Base-by-base conservation (phyloP, 2,113 vertebrate genomes). In the Phycodurus eques region DNA sequence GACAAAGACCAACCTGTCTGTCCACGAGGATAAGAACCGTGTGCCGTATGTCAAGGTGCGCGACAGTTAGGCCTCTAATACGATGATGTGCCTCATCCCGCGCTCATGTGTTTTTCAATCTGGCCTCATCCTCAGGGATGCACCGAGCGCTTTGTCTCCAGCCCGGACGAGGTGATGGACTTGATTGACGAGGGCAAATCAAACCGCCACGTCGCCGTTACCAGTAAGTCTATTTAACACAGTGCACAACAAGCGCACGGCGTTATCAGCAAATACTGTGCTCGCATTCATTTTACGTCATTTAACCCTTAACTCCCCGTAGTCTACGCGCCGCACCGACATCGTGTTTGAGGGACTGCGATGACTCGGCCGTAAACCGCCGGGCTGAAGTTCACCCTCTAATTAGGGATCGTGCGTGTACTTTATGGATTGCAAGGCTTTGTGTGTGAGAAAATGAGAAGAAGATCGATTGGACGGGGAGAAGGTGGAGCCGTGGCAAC, bases 91-190 rank as follows among this genome's bases (percentile, higher is more conserved):
- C 44, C 6, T 68, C 17, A 19, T 51, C 17, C 17, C 5, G 14
- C 31, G 13, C 8, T 54, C 6, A 9, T 53, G 19, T 27, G 27
- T 27, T 27, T 27, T 53, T 60, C 46, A 74, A 14, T 47, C 33
- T 61, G 14, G 22, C 57, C 31, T 61, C 27, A 39, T 51, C 53
- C 14, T 68, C 60, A 96, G 95, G 95, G 95, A 66, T 96, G 95
- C 84, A 96, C 95, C 6, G 95, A 96, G 76, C 95, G 95, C 69
- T 96, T 96, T 57, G 95, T 96, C 31, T 96, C 95, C 85, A 96
- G 95, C 75, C 95, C 95, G 0, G 95, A 96, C 77, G 95, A 96
- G 88, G 95, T 96, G 69, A 89, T 96, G 91, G 95, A 96, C 14
- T 92, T 96, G 68, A 95, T 96, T 11, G 95, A 96, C 0, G 95